These are phyloP conservation scores for Schizotus pectinicornis DNA, from an alignment of 2,888 invertebrate species.

Conservation along the genomic window DNA sequence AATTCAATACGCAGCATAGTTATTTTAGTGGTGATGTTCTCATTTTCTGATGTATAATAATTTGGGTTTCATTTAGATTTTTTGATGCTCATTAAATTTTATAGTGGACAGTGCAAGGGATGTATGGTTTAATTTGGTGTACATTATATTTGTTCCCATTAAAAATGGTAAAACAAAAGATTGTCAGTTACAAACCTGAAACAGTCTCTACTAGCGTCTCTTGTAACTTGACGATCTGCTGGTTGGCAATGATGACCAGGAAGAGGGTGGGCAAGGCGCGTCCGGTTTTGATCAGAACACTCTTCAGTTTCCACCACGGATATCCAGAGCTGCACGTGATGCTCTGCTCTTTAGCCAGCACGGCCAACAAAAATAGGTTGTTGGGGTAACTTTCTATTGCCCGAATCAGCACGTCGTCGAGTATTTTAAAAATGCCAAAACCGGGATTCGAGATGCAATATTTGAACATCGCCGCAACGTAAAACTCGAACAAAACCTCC, in stretches of 20 bases:
- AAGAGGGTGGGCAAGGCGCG: slow-evolving; percentile 60
- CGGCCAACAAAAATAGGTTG: slow-evolving; percentile 64
- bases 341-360: slow-evolving; percentile 59
- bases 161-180: too few relatives aligned
- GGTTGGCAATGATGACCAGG: slow-evolving; percentile 57
- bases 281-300: slow-evolving; percentile 55
- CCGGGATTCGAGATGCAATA: slow-evolving; percentile 49
- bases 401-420: slow-evolving; percentile 55
- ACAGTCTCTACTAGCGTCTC: slow-evolving; percentile 49
- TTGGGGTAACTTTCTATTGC: slow-evolving; percentile 63
- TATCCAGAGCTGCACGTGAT: slow-evolving; percentile 51
- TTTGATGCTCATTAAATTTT: too few relatives aligned
- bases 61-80: too few relatives aligned
- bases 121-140: too few relatives aligned
- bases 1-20: too few relatives aligned
- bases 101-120: too few relatives aligned
- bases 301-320: slow-evolving; percentile 64
- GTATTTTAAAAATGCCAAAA: slow-evolving; percentile 53
- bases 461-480: slow-evolving; percentile 54
- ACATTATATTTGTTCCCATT: too few relatives aligned
- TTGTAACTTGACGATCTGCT: slow-evolving; percentile 47
- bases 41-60: too few relatives aligned
- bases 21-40: too few relatives aligned
- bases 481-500: slow-evolving; percentile 59
- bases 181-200: slow-evolving; percentile 52